These are phyloP conservation scores for Ornithorhynchus anatinus DNA, from an alignment of 2,113 vertebrate species.

Conservation along the genomic window DNA sequence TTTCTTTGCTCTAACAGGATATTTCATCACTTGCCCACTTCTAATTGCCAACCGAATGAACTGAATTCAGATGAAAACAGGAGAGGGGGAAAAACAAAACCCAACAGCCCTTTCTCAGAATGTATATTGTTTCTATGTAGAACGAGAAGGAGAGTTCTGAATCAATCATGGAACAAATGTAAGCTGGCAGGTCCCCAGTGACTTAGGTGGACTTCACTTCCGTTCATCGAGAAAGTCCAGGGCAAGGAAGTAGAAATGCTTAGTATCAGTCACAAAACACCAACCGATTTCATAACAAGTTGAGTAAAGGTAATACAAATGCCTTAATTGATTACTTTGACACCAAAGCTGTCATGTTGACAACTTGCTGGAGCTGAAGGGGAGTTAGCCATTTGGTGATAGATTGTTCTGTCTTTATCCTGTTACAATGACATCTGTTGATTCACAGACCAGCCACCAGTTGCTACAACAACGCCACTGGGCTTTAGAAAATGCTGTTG, in stretches of 20 bases:
- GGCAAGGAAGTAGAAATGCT: slow-evolving; percentile 22
- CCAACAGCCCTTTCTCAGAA: slow-evolving; percentile 43
- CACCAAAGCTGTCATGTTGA: slow-evolving; percentile 75
- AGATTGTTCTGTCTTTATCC: slow-evolving; percentile 74
- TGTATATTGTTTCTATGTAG: slow-evolving; percentile 62
- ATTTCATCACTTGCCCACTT: slow-evolving; percentile 49
- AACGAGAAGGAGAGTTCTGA: slow-evolving; percentile 25
- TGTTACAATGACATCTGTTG: slow-evolving; percentile 84
- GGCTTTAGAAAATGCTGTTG: slow-evolving; percentile 84
- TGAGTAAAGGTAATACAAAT: slow-evolving; percentile 41
- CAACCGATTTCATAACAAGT: slow-evolving; percentile 51
- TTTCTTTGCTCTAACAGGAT: slow-evolving; percentile 41
- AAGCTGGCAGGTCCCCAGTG: slow-evolving; percentile 51
- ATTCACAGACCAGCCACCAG: slow-evolving; percentile 81
- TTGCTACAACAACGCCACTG: slow-evolving; percentile 84
- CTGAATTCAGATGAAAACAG: slow-evolving; percentile 47
- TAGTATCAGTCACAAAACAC: slow-evolving; percentile 11
- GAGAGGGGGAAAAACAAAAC: slow-evolving; percentile 33
- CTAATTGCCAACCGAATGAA: slow-evolving; percentile 12
- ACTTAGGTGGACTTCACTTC: slow-evolving; percentile 27
- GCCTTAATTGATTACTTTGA: slow-evolving; percentile 60
- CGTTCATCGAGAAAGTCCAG: slow-evolving; percentile 3
- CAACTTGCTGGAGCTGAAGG: slow-evolving; percentile 81
- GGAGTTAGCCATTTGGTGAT: slow-evolving; percentile 81
- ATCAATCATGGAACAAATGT: slow-evolving; percentile 55